Percentiles rank a stretch among this genome's conserved stretches.
Evolutionary conservation across 1,140 invertebrate species (phyloP).

Genomic region (Oryctes rhinoceros): DNA sequence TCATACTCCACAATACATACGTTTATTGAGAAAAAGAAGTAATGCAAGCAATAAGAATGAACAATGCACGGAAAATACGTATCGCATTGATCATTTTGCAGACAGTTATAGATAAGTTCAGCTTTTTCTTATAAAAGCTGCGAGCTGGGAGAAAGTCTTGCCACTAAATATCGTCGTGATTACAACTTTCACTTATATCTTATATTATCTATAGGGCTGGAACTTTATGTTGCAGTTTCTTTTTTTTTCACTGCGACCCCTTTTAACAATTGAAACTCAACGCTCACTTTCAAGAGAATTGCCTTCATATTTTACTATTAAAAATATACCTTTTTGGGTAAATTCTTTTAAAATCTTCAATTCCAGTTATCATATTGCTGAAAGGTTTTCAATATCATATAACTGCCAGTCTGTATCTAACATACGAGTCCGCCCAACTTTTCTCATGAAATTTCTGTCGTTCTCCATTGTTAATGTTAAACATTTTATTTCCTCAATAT

Average conservation of each 20-base stretch:
- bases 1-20: too few species aligned
- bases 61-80: too few species aligned
- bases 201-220: background rate
- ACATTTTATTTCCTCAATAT: background rate
- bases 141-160: background rate
- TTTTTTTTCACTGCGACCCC: background rate
- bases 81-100: too few species aligned
- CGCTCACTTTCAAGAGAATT: background rate
- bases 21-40: too few species aligned
- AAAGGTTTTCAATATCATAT: slow-evolving; percentile 33
- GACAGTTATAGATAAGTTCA: too few species aligned
- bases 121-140: background rate
- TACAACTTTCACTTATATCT: too few species aligned
- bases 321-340: background rate
- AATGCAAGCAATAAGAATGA: too few species aligned
- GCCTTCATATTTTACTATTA: background rate
- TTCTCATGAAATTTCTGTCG: background rate
- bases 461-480: slow-evolving; percentile 29
- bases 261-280: background rate
- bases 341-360: slow-evolving; percentile 22
- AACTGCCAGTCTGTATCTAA: slow-evolving; percentile 13
- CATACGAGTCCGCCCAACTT: slow-evolving; percentile 12
- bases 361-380: slow-evolving; percentile 27
- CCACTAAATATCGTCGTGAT: slow-evolving; percentile 11
- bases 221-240: background rate